Evolutionary conservation across 2,113 vertebrate genomes (phyloP).

Genomic region (Greenwoodochromis staneri): DNA sequence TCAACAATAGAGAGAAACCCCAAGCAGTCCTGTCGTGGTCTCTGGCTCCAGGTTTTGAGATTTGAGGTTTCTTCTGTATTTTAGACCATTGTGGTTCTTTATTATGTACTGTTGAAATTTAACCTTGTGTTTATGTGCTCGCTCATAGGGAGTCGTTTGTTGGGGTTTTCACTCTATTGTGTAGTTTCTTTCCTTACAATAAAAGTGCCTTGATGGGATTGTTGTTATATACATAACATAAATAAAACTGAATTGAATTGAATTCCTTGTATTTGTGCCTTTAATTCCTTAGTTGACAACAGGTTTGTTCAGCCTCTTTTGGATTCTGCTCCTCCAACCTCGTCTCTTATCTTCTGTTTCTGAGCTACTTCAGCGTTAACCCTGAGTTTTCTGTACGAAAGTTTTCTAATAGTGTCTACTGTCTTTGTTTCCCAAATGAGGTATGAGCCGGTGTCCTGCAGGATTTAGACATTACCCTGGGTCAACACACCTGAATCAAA

Average conservation of each 20-base stretch:
- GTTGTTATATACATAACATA: background rate
- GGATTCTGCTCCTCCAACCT: background rate
- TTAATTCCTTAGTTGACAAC: background rate
- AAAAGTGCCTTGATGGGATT: background rate
- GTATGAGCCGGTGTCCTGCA: background rate
- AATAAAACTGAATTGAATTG: background rate
- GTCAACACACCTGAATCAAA: background rate
- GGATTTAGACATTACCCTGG: background rate
- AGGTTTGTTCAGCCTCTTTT: background rate
- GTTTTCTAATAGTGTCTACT: background rate
- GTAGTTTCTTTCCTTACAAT: background rate
- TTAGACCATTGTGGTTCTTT: background rate
- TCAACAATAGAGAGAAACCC: background rate
- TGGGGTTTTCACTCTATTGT: background rate
- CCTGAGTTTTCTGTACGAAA: background rate
- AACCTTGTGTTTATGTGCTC: background rate
- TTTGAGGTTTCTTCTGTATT: background rate
- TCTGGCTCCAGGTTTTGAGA: background rate
- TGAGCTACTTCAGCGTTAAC: background rate
- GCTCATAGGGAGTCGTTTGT: background rate
- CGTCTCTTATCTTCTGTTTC: background rate
- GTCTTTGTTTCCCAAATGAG: background rate
- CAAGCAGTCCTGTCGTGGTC: background rate
- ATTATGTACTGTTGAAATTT: background rate
- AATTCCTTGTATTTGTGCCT: background rate